Evolutionary conservation across 2,113 vertebrate genomes (phyloP).

Genomic region (Triplophysa rosa): DNA sequence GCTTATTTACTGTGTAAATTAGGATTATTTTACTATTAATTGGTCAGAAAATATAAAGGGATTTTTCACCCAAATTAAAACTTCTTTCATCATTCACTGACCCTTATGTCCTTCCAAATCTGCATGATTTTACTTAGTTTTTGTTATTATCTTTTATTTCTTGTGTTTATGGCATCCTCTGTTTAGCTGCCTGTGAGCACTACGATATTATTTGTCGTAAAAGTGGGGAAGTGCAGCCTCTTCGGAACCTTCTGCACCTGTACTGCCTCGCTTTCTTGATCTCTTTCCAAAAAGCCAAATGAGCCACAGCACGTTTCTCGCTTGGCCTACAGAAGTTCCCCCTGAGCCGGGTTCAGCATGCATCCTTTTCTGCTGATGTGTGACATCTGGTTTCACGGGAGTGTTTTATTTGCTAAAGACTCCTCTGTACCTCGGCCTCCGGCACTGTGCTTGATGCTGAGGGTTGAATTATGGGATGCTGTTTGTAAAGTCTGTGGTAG

Average conservation of each 20-base stretch:
- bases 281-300: conserved; percentile 27
- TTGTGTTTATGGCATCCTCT: neutral
- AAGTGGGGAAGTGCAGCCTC: conserved; percentile 10
- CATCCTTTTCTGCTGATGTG: conserved; percentile 43
- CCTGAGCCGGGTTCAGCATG: conserved; percentile 1
- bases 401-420: conserved; percentile 38
- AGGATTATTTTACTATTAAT: no score
- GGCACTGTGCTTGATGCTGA: conserved; percentile 26
- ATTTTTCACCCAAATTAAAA: no score
- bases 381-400: conserved; percentile 32
- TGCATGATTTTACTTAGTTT: neutral
- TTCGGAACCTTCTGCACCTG: conserved; percentile 32
- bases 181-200: conserved; percentile 38
- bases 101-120: no score
- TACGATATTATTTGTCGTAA: conserved; percentile 31
- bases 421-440: conserved; percentile 14
- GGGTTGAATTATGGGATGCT: conserved; percentile 27
- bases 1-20: no score
- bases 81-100: no score
- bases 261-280: conserved; percentile 37
- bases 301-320: neutral
- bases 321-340: neutral
- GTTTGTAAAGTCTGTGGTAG: conserved; percentile 20
- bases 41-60: no score
- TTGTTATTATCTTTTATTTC: neutral